Evolutionary conservation across 2,797 vertebrate genomes (phyloP).

Genomic region (Malurus leucopterus): DNA sequence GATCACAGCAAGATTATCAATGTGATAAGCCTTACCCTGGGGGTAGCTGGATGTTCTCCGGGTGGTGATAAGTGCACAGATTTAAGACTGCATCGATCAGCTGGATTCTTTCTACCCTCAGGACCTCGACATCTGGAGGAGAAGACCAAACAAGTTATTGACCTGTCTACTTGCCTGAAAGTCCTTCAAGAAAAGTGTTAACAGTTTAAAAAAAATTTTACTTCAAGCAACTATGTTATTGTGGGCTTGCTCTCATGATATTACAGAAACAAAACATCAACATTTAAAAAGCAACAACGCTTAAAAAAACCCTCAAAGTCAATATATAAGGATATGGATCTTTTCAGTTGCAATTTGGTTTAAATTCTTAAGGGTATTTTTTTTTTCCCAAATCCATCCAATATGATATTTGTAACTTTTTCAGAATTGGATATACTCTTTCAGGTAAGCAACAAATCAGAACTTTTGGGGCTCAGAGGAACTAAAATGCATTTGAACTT

Average conservation of each 20-base stretch:
- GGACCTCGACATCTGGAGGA: slow-evolving; percentile 87
- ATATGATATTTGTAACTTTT: not conserved
- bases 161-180: not conserved
- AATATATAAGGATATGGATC: not conserved
- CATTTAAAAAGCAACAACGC: not conserved
- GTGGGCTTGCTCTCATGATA: not conserved
- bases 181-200: not conserved
- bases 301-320: not conserved
- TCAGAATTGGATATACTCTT: not conserved
- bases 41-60: slow-evolving; percentile 97
- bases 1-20: not conserved
- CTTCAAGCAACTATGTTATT: slow-evolving; percentile 38
- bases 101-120: slow-evolving; percentile 93
- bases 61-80: slow-evolving; percentile 96
- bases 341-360: slow-evolving; percentile 6
- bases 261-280: not conserved
- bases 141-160: slow-evolving; percentile 5
- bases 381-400: not conserved
- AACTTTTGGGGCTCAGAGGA: not conserved
- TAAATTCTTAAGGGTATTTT: not conserved
- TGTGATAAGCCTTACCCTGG: slow-evolving; percentile 77
- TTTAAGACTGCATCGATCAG: slow-evolving; percentile 95
- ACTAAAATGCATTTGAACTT: not conserved
- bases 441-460: not conserved
- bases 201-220: not conserved